Conservation (phyloP, 2,888 invertebrate species). For the Nephrotoma flavescens region DNA sequence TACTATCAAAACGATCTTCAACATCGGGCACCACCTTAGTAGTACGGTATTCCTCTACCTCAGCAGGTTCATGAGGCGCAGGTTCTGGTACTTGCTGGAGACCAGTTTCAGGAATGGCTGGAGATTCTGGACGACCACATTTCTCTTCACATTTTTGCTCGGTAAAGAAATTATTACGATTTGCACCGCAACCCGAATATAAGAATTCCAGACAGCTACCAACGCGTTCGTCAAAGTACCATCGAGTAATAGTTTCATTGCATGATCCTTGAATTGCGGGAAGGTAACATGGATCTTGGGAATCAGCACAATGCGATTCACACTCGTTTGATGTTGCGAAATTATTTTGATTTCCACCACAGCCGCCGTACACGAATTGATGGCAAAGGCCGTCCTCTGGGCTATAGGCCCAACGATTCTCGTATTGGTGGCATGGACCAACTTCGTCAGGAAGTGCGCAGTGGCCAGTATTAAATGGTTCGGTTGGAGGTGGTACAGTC, state of each 20-base stretch:
- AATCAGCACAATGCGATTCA: constrained; percentile 48
- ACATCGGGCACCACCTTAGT: neutral
- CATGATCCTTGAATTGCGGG: constrained; percentile 25
- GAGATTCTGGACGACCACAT: neutral
- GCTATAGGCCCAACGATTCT: constrained; percentile 58
- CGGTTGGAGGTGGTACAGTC: constrained; percentile 11
- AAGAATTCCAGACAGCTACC: constrained; percentile 21
- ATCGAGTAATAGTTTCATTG: constrained; percentile 21
- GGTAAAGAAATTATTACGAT: neutral
- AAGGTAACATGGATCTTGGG: constrained; percentile 38
- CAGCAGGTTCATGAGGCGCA: neutral
- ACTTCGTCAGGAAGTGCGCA: constrained; percentile 51
- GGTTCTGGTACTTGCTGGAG: neutral
- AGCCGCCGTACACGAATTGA: constrained; percentile 67
- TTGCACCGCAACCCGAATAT: neutral
- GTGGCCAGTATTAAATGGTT: constrained; percentile 34
- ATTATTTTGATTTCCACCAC: constrained; percentile 68
- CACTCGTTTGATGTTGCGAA: constrained; percentile 56
- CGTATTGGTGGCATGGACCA: constrained; percentile 48
- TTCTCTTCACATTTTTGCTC: neutral
- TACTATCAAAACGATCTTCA: neutral
- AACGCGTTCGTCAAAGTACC: constrained; percentile 25
- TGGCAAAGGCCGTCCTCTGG: constrained; percentile 54
- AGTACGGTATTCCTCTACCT: neutral
- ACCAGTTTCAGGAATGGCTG: neutral